Evolutionary conservation across 2,888 invertebrate species (phyloP).

Genomic region (Drosophila peninsularis): DNA sequence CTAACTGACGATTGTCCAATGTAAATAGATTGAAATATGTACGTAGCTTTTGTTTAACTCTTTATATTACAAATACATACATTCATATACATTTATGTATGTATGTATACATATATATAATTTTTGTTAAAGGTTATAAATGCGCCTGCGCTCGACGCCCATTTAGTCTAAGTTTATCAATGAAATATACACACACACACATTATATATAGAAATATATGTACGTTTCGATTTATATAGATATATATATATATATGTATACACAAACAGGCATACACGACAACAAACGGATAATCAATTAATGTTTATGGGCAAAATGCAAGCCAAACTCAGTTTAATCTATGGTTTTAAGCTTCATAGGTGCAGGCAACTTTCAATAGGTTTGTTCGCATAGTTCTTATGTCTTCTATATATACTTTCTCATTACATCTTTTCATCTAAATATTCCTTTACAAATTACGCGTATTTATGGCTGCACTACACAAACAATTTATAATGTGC

Average conservation of each 20-base stretch:
- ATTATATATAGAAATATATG: constrained; percentile 40
- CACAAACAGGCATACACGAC: constrained; percentile 30
- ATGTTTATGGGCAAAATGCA: constrained; percentile 71
- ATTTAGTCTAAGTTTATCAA: constrained; percentile 62
- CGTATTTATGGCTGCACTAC: constrained; percentile 75
- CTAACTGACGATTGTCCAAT: constrained; percentile 64
- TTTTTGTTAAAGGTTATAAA: constrained; percentile 74
- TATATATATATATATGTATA: constrained; percentile 29
- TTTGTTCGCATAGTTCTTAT: constrained; percentile 33
- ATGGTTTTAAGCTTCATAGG: constrained; percentile 35
- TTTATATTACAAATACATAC: constrained; percentile 7
- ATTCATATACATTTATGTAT: neutral
- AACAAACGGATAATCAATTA: constrained; percentile 52
- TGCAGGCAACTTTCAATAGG: constrained; percentile 49
- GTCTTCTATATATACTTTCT: constrained; percentile 34
- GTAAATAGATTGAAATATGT: constrained; percentile 68
- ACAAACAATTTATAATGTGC: constrained; percentile 69
- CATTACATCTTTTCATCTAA: constrained; percentile 39
- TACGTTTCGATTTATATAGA: constrained; percentile 28
- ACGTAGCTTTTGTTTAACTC: constrained; percentile 65
- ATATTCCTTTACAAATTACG: constrained; percentile 44
- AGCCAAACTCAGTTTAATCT: constrained; percentile 75
- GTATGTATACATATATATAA: constrained; percentile 16
- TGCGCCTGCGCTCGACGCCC: constrained; percentile 65
- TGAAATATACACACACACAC: constrained; percentile 45